Evolutionary conservation across 1,140 invertebrate genomes (phyloP), one percentile per base, ranked within the genome.

Genomic region (Venturia canescens): DNA sequence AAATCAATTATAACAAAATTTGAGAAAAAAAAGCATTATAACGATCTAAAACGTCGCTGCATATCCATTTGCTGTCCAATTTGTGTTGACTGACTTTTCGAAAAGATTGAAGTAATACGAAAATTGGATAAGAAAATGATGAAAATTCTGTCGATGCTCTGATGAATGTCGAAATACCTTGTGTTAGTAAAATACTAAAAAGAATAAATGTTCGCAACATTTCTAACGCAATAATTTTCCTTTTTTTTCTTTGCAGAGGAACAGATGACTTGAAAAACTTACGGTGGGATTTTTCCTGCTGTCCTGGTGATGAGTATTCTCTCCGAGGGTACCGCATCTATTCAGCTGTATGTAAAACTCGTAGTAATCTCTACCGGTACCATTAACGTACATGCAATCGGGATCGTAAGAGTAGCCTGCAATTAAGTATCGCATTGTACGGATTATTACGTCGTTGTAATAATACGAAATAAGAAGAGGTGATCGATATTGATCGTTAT

Each of bases 331-430:
- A 80, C 97, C 97, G 87, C 97, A 98, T 82, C 97, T 94, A 92
- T 98, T 98, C 9, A 98, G 92, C 88, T 98, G 96, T 83, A 98
- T 98, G 88, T 96, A 97, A 91, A 98, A 98, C 92, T 98, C 97
- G 91, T 98, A 98, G 88, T 97, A 96, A 88, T 97, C 96, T 53
- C 96, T 90, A 13, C 97, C 97, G 0, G 97, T 97, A 0, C 97
- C 97, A 91, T 98, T 98, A 79, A 98, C 96, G 90, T 98, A 98
- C 93, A 98, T 97, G 88, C 97, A 98, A 88, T 98, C 97, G 0
- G 96, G 96, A 89, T 98, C 97, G 87, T 98, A 98, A 0, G 97
- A 97, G 92, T 98, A 98, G 70, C 97, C 97, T 96, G 89, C 79
- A 93, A 92, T 90, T 87, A 89, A 86, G 87, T 88, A 44, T 81